Percentiles rank a stretch among this genome's conserved stretches.
Evolutionary conservation across 2,888 invertebrate genomes (phyloP).

Genomic region (Thumatha senex): DNA sequence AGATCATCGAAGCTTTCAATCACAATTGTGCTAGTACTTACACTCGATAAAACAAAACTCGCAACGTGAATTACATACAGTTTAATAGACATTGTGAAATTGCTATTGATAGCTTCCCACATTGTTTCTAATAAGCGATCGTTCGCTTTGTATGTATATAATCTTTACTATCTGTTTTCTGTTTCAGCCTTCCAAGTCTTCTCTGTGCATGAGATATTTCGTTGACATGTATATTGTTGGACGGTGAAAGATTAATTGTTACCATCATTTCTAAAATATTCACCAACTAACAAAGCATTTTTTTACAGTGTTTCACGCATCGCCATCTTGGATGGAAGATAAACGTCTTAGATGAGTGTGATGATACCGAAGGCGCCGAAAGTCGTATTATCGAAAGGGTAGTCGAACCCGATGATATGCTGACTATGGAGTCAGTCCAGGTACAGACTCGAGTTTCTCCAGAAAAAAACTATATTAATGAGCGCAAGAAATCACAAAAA

Average conservation of each 20-base stretch:
- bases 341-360: slow-evolving; percentile 93
- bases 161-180: slow-evolving; percentile 76
- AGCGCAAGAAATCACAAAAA: slow-evolving; percentile 69
- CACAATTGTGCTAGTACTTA: neutral
- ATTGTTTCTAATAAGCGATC: slow-evolving; percentile 21
- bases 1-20: neutral
- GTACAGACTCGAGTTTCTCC: slow-evolving; percentile 86
- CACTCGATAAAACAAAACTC: neutral
- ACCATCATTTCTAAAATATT: neutral
- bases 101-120: slow-evolving; percentile 8
- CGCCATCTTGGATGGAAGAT: slow-evolving; percentile 98
- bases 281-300: slow-evolving; percentile 15
- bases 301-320: slow-evolving; percentile 94
- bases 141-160: slow-evolving; percentile 63
- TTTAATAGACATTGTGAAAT: neutral
- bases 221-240: slow-evolving; percentile 44
- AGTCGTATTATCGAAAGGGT: slow-evolving; percentile 73
- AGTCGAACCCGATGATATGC: slow-evolving; percentile 62
- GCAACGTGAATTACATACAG: neutral
- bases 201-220: slow-evolving; percentile 73
- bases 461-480: slow-evolving; percentile 80
- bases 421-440: slow-evolving; percentile 84
- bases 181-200: slow-evolving; percentile 81
- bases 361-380: slow-evolving; percentile 82
- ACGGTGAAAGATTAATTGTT: slow-evolving; percentile 53